phyloP scores from a whole-genome alignment of 1,140 invertebrate genomes.

The Venturia canescens region DNA sequence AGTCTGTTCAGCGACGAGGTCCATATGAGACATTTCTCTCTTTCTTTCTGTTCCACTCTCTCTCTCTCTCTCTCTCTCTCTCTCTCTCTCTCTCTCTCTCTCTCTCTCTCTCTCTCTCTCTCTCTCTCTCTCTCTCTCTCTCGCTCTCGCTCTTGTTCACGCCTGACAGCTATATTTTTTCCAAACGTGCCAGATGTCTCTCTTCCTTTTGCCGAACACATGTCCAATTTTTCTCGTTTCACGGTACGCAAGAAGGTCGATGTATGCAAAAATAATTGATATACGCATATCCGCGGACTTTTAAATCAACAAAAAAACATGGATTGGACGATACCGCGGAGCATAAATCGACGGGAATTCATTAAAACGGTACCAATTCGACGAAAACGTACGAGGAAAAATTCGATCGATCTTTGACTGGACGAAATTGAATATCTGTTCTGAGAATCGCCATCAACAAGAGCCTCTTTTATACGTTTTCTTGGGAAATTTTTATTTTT shows the following conservation, averaged over 20 bases:
- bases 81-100: constrained; percentile 30
- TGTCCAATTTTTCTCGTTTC: constrained; percentile 21
- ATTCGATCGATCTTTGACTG: too few species aligned
- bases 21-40: constrained; percentile 34
- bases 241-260: constrained; percentile 2
- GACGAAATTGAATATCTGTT: too few species aligned
- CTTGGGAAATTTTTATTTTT: not conserved
- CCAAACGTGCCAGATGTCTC: constrained; percentile 2
- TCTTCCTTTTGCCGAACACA: constrained; percentile 12
- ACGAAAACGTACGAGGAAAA: too few species aligned
- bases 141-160: not conserved
- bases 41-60: too few species aligned
- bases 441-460: too few species aligned
- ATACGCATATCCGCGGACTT: too few species aligned
- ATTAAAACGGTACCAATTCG: not conserved
- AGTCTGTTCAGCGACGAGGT: constrained; percentile 43
- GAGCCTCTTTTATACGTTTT: not conserved
- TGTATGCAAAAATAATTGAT: not conserved
- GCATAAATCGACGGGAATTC: not conserved
- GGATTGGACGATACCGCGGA: not conserved
- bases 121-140: constrained; percentile 8
- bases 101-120: constrained; percentile 28
- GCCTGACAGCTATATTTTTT: not conserved
- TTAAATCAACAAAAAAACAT: not conserved
- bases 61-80: constrained; percentile 26